Base-by-base conservation (phyloP, 2,888 invertebrate genomes). In the Erynnis tages region DNA sequence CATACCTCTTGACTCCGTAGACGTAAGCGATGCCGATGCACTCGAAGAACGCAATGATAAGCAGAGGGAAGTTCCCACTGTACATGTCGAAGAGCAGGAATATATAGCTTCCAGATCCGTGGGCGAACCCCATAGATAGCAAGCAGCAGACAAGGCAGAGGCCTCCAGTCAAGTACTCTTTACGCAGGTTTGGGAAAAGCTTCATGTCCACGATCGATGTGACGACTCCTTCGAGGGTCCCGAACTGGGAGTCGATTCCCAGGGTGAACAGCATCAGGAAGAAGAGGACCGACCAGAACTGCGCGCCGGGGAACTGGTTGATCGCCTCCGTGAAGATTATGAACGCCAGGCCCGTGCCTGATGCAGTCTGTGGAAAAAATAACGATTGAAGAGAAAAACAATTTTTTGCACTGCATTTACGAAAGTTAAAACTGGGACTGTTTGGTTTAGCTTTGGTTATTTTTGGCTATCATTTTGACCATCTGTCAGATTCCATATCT, bases 281-380 rank as follows among this genome's bases (percentile, higher is more conserved):
- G 90, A 98, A 98, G 7, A 98, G 91, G 8, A 98, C 93, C 2
- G 98, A 96, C 98, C 98, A 98, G 73, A 98, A 93, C 66, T 97
- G 98, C 0, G 98, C 96, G 0, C 97, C 96, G 0, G 98, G 98
- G 82, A 98, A 98, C 86, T 98, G 98, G 86, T 98, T 97, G 73
- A 98, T 98, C 4, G 98, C 98, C 82, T 98, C 98, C 0, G 98
- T 98, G 90, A 98, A 98, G 63, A 98, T 97, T 58, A 98, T 98
- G 80, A 98, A 98, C 0, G 98, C 98, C 53, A 98, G 84, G 0
- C 98, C 98, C 0, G 98, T 98, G 16, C 98, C 98, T 1, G 98
- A 96, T 1, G 98, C 98, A 4, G 98, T 97, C 98, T 98, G 87
- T 10, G 91, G 91, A 57, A 46, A 4, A 46, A 43, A 32, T 30